Percentiles rank a stretch among this genome's conserved stretches.
These are phyloP conservation scores for Dromiciops gliroides DNA, from an alignment of 2,113 vertebrate species.

Conservation along the genomic window DNA sequence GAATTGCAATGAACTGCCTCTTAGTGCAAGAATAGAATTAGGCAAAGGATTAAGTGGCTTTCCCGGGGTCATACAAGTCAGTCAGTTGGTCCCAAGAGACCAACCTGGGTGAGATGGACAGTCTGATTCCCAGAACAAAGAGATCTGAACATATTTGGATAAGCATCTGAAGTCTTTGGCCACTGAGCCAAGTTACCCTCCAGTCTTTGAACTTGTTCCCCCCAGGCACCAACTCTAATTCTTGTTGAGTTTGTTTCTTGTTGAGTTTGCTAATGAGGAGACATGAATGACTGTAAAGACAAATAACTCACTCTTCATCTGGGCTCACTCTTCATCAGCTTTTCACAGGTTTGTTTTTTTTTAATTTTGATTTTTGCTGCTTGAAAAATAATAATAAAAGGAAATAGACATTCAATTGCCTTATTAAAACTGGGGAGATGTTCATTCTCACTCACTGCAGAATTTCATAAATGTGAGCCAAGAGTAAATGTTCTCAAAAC, in stretches of 20 bases:
- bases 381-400: conserved; percentile 22
- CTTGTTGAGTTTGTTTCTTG: neutral
- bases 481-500: neutral
- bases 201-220: neutral
- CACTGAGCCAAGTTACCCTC: neutral
- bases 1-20: neutral
- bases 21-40: neutral
- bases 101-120: neutral
- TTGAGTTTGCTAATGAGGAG: neutral
- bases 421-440: neutral
- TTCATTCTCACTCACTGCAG: neutral
- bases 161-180: neutral
- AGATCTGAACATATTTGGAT: neutral
- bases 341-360: neutral
- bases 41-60: neutral
- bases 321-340: conserved; percentile 22
- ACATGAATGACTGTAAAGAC: neutral
- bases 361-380: conserved; percentile 7
- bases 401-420: neutral
- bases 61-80: neutral
- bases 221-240: neutral
- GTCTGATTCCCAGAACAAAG: conserved; percentile 40
- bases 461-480: neutral
- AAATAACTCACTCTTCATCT: neutral
- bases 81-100: conserved; percentile 2